Conservation (phyloP, 2,113 vertebrate species). For the Sminthopsis crassicaudata region DNA sequence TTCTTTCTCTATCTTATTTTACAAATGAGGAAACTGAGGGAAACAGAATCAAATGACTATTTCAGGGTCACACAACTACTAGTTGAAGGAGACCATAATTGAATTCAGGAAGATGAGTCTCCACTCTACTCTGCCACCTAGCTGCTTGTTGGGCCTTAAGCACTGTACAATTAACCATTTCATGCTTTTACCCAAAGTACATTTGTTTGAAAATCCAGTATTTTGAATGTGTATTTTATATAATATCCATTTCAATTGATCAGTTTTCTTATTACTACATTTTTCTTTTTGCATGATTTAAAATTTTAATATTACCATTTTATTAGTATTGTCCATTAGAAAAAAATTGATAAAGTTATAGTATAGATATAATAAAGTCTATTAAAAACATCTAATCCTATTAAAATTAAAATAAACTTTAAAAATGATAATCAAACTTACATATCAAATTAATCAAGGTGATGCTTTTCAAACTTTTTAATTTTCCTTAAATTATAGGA, state of each 20-base stretch:
- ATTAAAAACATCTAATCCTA: neutral
- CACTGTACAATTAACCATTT: neutral
- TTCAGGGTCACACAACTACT: neutral
- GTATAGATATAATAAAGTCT: neutral
- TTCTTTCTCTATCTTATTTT: neutral
- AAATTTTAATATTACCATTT: neutral
- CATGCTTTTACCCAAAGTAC: neutral
- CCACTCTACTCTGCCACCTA: neutral
- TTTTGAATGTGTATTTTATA: neutral
- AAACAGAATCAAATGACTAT: neutral
- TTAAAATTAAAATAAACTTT: neutral
- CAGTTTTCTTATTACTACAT: neutral
- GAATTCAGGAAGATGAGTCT: neutral
- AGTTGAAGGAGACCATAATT: neutral
- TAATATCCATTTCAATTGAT: neutral
- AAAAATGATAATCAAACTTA: neutral
- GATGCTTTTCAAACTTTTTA: conserved; percentile 59
- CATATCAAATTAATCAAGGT: neutral
- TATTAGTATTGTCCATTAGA: neutral
- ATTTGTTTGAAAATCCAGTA: neutral
- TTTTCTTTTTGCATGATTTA: neutral
- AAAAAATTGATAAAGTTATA: neutral
- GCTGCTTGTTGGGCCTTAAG: neutral
- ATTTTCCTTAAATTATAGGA: conserved; percentile 83
- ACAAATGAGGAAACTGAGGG: neutral